Conservation (phyloP, 2,888 invertebrate species). For the Drosophila algonquin region DNA sequence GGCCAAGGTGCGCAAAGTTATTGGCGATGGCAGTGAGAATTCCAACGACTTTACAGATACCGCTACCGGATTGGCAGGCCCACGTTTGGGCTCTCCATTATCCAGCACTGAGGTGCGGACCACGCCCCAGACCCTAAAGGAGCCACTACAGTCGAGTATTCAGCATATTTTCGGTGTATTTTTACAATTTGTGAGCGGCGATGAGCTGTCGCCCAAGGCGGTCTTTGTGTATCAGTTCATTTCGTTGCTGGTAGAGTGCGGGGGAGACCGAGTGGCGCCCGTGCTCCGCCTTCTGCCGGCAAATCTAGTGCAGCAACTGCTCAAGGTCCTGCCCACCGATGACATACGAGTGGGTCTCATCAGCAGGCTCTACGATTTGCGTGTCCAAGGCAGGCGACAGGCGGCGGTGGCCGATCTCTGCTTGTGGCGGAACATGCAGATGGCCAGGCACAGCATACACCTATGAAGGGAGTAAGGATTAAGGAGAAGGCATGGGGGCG, state of each 20-base stretch:
- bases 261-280: constrained; percentile 88
- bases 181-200: constrained; percentile 86
- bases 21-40: constrained; percentile 86
- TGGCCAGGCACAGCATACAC: constrained; percentile 84
- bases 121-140: constrained; percentile 84
- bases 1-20: constrained; percentile 87
- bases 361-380: constrained; percentile 88
- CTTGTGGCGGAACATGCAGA: constrained; percentile 91
- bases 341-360: constrained; percentile 83
- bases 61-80: constrained; percentile 38
- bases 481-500: constrained; percentile 32
- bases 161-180: constrained; percentile 90
- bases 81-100: constrained; percentile 40
- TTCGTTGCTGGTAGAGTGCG: constrained; percentile 90
- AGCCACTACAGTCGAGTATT: constrained; percentile 88
- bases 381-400: constrained; percentile 90
- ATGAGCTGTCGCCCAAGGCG: constrained; percentile 92
- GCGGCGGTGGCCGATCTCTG: constrained; percentile 94
- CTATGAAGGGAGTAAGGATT: constrained; percentile 60
- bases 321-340: constrained; percentile 86
- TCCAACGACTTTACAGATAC: constrained; percentile 82
- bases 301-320: constrained; percentile 90
- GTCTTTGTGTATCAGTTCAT: constrained; percentile 92
- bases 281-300: constrained; percentile 91
- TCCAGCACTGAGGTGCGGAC: constrained; percentile 57